phyloP scores from a whole-genome alignment of 2,113 vertebrate species.

The Forbesichthys papilliferus region DNA sequence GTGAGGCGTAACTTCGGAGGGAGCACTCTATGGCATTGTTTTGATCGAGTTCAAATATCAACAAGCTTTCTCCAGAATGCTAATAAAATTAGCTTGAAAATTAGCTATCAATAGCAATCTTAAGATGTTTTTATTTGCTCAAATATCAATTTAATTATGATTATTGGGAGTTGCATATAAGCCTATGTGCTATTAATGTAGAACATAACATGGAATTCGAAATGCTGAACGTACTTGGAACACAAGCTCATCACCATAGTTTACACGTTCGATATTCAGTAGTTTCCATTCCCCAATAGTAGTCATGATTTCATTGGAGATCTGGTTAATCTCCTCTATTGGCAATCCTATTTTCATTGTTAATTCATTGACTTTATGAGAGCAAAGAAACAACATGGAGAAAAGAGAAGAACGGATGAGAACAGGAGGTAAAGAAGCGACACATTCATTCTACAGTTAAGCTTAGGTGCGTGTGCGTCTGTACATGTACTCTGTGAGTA shows the following conservation, averaged over 20 bases:
- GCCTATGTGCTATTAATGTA: not conserved
- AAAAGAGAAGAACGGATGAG: not conserved
- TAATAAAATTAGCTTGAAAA: no score
- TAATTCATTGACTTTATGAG: conserved; percentile 54
- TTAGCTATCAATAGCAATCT: no score
- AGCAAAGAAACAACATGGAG: not conserved
- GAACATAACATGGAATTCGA: not conserved
- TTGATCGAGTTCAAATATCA: no score
- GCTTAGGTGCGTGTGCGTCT: no score
- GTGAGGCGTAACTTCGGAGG: no score
- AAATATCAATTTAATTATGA: no score
- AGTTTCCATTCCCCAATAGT: conserved; percentile 77
- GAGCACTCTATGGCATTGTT: no score
- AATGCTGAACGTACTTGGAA: conserved; percentile 31
- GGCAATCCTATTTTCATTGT: conserved; percentile 25
- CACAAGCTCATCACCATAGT: not conserved
- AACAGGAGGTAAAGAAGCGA: not conserved
- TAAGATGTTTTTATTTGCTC: no score
- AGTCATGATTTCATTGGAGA: conserved; percentile 54
- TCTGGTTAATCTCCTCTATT: conserved; percentile 25
- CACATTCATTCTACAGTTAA: no score
- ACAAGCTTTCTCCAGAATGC: no score
- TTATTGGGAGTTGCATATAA: no score
- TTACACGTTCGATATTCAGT: conserved; percentile 51
- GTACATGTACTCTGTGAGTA: no score